A percentile compares a stretch with the other conserved stretches of the same genome.
Conservation (phyloP, 1,140 invertebrate genomes). For the Orussus abietinus region DNA sequence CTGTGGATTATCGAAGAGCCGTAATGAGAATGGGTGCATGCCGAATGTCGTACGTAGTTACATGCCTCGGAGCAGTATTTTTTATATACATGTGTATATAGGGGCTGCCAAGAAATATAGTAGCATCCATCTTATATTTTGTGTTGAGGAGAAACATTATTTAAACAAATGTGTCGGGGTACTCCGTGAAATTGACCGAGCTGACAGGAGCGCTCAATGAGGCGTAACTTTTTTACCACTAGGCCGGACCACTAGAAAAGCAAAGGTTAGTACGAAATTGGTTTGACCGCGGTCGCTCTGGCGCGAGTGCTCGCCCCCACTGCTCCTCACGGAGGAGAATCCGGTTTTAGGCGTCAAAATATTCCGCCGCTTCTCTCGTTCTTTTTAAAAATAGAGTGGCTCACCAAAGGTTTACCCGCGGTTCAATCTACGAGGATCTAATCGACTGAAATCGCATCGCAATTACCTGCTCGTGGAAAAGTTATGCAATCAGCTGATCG, state of each 20-base stretch:
- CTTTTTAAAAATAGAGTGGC: constrained; percentile 7
- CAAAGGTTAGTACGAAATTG: constrained; percentile 47
- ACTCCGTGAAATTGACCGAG: constrained; percentile 41
- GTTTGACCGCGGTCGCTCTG: constrained; percentile 1
- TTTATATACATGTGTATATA: constrained; percentile 25
- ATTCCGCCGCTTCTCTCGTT: constrained; percentile 4
- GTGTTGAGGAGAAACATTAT: constrained; percentile 54
- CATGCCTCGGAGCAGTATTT: constrained; percentile 22
- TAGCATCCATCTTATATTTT: constrained; percentile 56
- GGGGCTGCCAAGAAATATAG: constrained; percentile 44
- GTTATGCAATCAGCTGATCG: constrained; percentile 57
- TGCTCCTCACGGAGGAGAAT: constrained; percentile 11
- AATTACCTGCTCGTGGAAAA: constrained; percentile 33
- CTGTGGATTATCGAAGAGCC: too few relatives aligned
- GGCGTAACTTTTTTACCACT: constrained; percentile 46
- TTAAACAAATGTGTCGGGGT: constrained; percentile 48
- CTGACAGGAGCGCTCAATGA: constrained; percentile 45
- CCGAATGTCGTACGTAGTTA: too few relatives aligned
- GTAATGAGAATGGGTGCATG: too few relatives aligned
- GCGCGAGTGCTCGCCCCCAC: constrained; percentile 3
- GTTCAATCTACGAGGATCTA: constrained; percentile 5
- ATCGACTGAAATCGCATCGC: constrained; percentile 17
- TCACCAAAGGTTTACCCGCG: background rate
- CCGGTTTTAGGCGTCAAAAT: constrained; percentile 25
- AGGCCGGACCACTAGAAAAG: constrained; percentile 50